Evolutionary conservation across 2,113 vertebrate genomes (phyloP), one percentile per base, ranked within the genome.

Genomic region (Tachuris rubrigastra): DNA sequence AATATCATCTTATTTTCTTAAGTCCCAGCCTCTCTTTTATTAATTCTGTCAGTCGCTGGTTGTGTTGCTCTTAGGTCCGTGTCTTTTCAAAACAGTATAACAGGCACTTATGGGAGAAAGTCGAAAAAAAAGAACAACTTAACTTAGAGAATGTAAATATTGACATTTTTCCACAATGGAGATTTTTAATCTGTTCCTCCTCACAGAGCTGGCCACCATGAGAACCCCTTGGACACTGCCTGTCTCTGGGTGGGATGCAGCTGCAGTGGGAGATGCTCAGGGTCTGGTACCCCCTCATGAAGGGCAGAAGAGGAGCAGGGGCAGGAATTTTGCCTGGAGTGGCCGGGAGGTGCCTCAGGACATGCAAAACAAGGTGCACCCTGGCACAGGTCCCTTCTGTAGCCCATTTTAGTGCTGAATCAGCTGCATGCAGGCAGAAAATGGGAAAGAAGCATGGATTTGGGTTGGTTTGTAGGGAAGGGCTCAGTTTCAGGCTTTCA

Each of bases 1-100:
- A 97, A 97, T 97, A 96, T 96, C 95, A 75, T 95, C 96, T 93
- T 96, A 96, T 96, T 97, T 94, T 96, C 94, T 85, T 95, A 96
- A 95, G 94, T 90, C 95, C 80, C 95, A 95, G 96, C 88, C 88
- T 96, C 96, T 96, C 94, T 53, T 94, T 91, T 95, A 97, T 97
- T 97, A 95, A 96, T 96, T 96, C 90, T 87, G 90, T 95, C 96
- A 93, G 95, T 92, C 84, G 94, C 93, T 91, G 82, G 53, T 81
- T 90, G 85, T 84, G 89, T 65, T 87, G 96, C 87, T 97, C 91
- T 96, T 90, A 96, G 93, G 92, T 90, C 83, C 65, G 3, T 24
- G 85, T 49, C 95, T 96, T 93, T 94, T 95, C 91, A 93, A 92
- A 97, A 90, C 91, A 91, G 56, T 78, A 18, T 17, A 94, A 39